phyloP scores from a whole-genome alignment of 35 echinoderm and acorn worm genomes.

The Apostichopus parvimensis region DNA sequence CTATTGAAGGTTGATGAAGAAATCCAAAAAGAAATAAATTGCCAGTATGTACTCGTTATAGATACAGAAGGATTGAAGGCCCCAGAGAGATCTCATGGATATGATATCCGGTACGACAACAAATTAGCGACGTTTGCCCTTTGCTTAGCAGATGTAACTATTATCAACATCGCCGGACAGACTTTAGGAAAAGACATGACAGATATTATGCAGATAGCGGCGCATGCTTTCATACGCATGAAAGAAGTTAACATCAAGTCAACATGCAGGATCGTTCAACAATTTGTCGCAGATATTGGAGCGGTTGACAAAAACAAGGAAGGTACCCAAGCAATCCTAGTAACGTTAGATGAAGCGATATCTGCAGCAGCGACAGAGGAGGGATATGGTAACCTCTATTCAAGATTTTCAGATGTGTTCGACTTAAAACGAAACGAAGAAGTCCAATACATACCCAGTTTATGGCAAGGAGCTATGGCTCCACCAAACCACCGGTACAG shows the following conservation, averaged over 20 bases:
- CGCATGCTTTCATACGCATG: constrained; percentile 54
- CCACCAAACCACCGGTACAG: constrained; percentile 62
- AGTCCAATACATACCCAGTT: constrained; percentile 35
- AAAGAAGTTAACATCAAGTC: constrained; percentile 24
- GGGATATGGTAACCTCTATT: constrained; percentile 2
- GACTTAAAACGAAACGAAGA: constrained; percentile 22
- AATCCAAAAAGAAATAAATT: neutral
- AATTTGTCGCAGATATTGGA: constrained; percentile 28
- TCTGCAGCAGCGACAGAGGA: constrained; percentile 5
- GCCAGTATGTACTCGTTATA: constrained; percentile 34
- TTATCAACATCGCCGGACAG: constrained; percentile 44
- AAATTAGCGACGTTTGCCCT: constrained; percentile 45
- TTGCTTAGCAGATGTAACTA: constrained; percentile 40
- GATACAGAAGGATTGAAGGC: constrained; percentile 51
- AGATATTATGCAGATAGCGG: constrained; percentile 40
- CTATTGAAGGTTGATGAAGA: neutral
- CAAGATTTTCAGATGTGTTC: constrained; percentile 49
- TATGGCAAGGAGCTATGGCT: constrained; percentile 62
- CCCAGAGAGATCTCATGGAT: constrained; percentile 1
- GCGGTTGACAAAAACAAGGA: constrained; percentile 42
- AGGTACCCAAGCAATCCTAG: neutral
- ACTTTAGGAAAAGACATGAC: constrained; percentile 32
- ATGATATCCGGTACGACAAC: constrained; percentile 10
- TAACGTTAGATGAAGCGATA: constrained; percentile 7
- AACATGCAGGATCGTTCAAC: constrained; percentile 35